phyloP scores from a whole-genome alignment of 2,888 invertebrate genomes.

The Pyrrhia umbra region DNA sequence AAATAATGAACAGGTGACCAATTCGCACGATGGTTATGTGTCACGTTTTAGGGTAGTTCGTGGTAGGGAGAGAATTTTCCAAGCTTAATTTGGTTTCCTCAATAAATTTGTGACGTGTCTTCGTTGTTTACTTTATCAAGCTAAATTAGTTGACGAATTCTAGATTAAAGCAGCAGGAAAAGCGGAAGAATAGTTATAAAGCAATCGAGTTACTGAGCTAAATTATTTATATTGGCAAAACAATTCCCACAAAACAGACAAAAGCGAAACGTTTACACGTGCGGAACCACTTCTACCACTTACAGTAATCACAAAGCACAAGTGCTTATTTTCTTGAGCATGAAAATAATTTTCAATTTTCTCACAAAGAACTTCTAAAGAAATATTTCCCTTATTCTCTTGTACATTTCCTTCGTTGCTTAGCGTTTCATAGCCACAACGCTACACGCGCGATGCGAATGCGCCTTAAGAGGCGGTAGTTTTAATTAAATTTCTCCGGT shows the following conservation, averaged over 20 bases:
- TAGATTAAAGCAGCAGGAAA: conserved; percentile 12
- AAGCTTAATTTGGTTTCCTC: neutral
- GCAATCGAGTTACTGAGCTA: conserved; percentile 11
- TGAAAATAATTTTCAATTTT: conserved; percentile 43
- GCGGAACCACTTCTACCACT: conserved; percentile 26
- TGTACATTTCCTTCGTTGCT: conserved; percentile 29
- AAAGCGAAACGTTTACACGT: conserved; percentile 10
- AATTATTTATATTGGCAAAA: conserved; percentile 4
- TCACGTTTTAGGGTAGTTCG: conserved; percentile 17
- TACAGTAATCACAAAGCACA: conserved; percentile 22
- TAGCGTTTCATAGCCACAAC: conserved; percentile 34
- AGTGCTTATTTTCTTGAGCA: conserved; percentile 29
- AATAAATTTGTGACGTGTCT: neutral
- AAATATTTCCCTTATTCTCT: conserved; percentile 16
- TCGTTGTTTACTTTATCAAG: conserved; percentile 11
- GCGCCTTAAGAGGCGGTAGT: conserved; percentile 43
- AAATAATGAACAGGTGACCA: conserved; percentile 55
- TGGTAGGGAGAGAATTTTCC: neutral
- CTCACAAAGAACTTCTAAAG: conserved; percentile 27
- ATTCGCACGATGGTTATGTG: conserved; percentile 47
- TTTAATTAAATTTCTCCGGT: conserved; percentile 67
- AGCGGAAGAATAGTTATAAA: conserved; percentile 10
- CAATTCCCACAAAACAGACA: conserved; percentile 18
- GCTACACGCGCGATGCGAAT: conserved; percentile 18
- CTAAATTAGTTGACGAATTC: conserved; percentile 8